Conservation (phyloP, 2,888 invertebrate species). For the Idaea biselata region DNA sequence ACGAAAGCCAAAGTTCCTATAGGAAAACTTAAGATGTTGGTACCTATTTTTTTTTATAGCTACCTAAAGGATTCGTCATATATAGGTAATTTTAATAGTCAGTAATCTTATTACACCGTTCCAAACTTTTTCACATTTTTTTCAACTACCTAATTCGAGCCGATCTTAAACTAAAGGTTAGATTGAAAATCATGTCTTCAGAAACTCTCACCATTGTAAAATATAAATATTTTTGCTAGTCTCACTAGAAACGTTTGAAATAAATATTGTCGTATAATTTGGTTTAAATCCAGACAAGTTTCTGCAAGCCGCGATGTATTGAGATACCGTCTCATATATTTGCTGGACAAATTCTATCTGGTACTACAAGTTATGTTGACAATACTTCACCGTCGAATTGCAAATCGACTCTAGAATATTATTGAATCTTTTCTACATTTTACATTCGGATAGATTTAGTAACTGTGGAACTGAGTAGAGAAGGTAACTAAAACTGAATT, state of each 20-base stretch:
- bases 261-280: slow-evolving; percentile 28
- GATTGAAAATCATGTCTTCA: no score
- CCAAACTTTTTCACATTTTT: no score
- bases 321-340: slow-evolving; percentile 37
- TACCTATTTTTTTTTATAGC: no score
- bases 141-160: no score
- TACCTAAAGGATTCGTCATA: no score
- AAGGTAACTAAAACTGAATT: no score
- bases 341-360: slow-evolving; percentile 45
- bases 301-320: slow-evolving; percentile 25
- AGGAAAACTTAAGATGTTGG: no score
- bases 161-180: no score
- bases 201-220: no score
- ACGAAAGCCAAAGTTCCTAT: no score
- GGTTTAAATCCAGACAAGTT: slow-evolving; percentile 29
- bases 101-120: no score
- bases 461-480: neutral
- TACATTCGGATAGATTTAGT: slow-evolving; percentile 6
- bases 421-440: slow-evolving; percentile 14
- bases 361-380: slow-evolving; percentile 36
- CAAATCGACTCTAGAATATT: slow-evolving; percentile 31
- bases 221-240: neutral
- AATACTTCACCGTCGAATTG: slow-evolving; percentile 35
- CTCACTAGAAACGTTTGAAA: slow-evolving; percentile 5
- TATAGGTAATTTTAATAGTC: no score